A percentile compares a stretch with the other conserved stretches of the same genome.
Evolutionary conservation across 2,797 vertebrate species (phyloP).

Genomic region (Limosa lapponica): DNA sequence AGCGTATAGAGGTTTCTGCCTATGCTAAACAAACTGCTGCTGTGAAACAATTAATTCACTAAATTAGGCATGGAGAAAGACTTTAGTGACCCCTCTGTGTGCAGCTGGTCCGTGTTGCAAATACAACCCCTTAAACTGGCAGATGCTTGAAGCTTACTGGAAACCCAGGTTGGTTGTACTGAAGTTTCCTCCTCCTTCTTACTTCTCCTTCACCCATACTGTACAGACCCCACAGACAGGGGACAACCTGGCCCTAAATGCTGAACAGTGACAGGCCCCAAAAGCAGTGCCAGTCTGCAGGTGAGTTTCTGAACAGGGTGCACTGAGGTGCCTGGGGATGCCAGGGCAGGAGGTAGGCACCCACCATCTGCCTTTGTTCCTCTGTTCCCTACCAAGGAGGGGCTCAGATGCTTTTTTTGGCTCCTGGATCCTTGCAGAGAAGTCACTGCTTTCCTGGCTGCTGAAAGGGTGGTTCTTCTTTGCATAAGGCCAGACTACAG

Average conservation of each 20-base stretch:
- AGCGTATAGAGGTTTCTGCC: background rate
- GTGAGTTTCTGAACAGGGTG: background rate
- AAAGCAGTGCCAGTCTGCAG: background rate
- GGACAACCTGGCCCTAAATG: background rate
- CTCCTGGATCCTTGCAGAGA: background rate
- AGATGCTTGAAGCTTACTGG: background rate
- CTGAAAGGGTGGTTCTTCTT: background rate
- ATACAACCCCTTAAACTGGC: background rate
- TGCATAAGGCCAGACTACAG: background rate
- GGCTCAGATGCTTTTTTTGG: background rate
- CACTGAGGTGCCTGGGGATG: background rate
- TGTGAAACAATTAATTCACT: background rate
- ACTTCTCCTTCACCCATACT: background rate
- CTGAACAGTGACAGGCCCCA: background rate
- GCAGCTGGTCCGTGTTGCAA: background rate
- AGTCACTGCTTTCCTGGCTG: background rate
- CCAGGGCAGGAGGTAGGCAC: background rate
- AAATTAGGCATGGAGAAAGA: background rate
- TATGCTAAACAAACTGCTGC: background rate
- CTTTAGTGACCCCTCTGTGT: background rate
- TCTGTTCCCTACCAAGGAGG: background rate
- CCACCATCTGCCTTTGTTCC: background rate
- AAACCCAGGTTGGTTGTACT: background rate
- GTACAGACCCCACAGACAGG: rapidly evolving
- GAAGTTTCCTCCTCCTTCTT: background rate